Evolutionary conservation across 2,113 vertebrate species (phyloP), one percentile per base, ranked within the genome.

Genomic region (Lasiurus borealis): DNA sequence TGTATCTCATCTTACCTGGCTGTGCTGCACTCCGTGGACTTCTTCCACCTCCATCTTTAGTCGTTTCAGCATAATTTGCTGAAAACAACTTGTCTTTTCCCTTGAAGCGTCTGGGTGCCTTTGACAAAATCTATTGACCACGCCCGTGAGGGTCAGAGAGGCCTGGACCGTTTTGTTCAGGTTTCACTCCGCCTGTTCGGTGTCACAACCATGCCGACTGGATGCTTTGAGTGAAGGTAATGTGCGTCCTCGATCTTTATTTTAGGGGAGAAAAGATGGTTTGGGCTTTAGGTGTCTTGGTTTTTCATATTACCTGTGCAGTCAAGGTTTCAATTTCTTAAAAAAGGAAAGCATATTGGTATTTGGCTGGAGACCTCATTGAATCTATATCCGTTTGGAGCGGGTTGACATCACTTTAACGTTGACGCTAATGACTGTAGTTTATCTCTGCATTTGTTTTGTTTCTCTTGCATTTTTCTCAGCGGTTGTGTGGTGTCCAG

Each of bases 71-170:
- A 13, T 80, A 15, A 15, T 66, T 54, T 31, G 1, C 48, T 34
- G 62, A 16, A 5, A 54, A 12, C 4, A 9, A 18, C 27, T 62
- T 34, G 8, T 13, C n/a, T 52, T 73, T 23, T 52, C 40, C 13
- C 6, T 25, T 1, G 23, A 54, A 14, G 83, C 3, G 5, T 11
- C 31, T 73, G 0, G 4, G 18, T 6, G 14, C 19, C 13, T 66
- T 50, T 31, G 52, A n/a, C 27, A 18, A 3, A 46, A 52, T 27
- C 46, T 6, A 0, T 29, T 44, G 76, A 1, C 71, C 25, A 2
- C 12, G 0, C 9, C 0, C 3, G 27, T 4, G 52, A 7, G 40
- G 44, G 46, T 72, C n/a, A 3, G 13, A 0, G 8, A 0, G 3
- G 36, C 12, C 80, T 23, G 25, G 25, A n/a, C 13, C 0, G n/a